Evolutionary conservation across 1,140 invertebrate genomes (phyloP).

Genomic region (Aphidius gifuensis): DNA sequence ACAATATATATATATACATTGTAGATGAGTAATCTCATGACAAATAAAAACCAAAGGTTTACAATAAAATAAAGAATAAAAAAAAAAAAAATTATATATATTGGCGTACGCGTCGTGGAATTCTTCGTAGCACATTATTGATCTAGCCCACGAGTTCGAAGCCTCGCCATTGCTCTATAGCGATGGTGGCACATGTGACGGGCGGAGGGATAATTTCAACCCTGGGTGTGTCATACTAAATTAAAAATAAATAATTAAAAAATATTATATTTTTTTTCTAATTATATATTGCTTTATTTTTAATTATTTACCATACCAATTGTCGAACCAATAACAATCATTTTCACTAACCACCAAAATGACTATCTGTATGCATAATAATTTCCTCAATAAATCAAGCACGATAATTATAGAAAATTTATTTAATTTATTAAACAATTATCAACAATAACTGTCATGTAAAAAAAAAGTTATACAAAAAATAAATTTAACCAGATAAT

Average conservation of each 20-base stretch:
- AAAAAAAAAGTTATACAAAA: no score
- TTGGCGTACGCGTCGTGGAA: constrained; percentile 33
- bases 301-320: neutral
- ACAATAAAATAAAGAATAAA: no score
- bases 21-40: no score
- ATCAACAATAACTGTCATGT: no score
- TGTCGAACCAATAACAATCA: no score
- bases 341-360: no score
- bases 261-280: neutral
- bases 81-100: constrained; percentile 4
- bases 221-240: constrained; percentile 32
- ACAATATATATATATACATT: no score
- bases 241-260: neutral
- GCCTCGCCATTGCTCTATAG: constrained; percentile 40
- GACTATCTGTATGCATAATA: neutral
- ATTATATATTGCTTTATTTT: constrained; percentile 21
- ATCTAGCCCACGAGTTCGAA: constrained; percentile 45
- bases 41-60: no score
- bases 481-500: no score
- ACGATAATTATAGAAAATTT: neutral
- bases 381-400: neutral
- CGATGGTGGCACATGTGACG: constrained; percentile 35
- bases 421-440: no score
- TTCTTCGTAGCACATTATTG: constrained; percentile 45
- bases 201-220: constrained; percentile 4